Base-by-base conservation (phyloP, 2,888 invertebrate genomes). In the Nomada goodeniana region DNA sequence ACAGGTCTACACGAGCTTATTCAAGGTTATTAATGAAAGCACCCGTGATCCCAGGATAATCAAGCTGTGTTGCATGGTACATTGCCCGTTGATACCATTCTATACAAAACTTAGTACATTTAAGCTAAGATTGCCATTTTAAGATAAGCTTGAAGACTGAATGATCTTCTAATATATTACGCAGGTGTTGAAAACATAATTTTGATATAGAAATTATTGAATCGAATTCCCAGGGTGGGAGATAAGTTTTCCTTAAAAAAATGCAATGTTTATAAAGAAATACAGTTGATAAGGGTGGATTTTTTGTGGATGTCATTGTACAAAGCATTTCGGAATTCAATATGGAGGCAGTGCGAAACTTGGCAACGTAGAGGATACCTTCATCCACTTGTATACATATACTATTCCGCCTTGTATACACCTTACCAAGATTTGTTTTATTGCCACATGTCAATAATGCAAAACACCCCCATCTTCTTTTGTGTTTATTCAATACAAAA, bases 341-440 rank as follows among this genome's bases (percentile, higher is more conserved):
- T 60, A 53, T 53, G 52, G 50, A 44, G 18, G 57, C 68, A 55
- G 11, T 10, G 72, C 13, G 53, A 70, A 67, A 74, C 63, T 77
- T 82, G 84, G 79, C 76, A 87, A 80, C 59, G 52, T 13, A 53
- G 76, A 65, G 47, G 52, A 61, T 71, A 75, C 57, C 53, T 68
- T 52, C 69, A 71, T 73, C 72, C 72, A 83, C 57, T 70, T 78
- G 53, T 76, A 64, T 64, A 47, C 26, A 13, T 64, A 47, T 57
- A 13, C 23, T 26, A 55, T 64, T 61, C 18, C 42, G n/a, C 50
- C 59, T 47, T 74, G 29, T 29, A 57, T 36, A 36, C 36, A 4
- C 57, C 55, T 60, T n/a, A 59, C 67, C 44, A 13, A 59, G 59
- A 50, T 67, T 13, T 52, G 26, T 61, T 59, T 72, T n/a, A 52